Base-by-base conservation (phyloP, 2,888 invertebrate species). In the Pycnomerus fuliginosus region DNA sequence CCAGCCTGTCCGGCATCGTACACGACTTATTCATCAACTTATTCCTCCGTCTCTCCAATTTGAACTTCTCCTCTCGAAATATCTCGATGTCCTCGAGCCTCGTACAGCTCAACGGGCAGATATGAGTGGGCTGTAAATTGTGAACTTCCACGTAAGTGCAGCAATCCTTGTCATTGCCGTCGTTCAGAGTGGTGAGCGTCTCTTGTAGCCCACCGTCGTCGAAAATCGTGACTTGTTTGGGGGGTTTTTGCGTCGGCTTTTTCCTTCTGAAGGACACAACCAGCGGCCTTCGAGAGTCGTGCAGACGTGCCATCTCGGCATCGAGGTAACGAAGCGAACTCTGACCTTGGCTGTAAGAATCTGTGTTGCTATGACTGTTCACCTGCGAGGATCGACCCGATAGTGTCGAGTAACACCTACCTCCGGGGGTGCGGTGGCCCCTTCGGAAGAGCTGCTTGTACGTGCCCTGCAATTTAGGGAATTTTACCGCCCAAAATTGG, bases 241-340 rank as follows among this genome's bases (percentile, higher is more conserved):
- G 34, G 31, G 35, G 50, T 58, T 45, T 31, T 16, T 48, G 43
- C 37, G 47, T 29, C 17, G 51, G 45, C 36, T 53, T 61, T 44
- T 64, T 65, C 40, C 67, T 58, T 40, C 68, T 61, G 55, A 72
- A 73, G 25, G 72, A 71, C 33, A 73, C 71, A 27, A 73, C 71
- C 47, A 73, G 52, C 11, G 73, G 73, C 44, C 73, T 54, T 42
- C 65, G 56, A 40, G 69, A 65, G 52, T 68, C 65, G 44, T 62
- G 63, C 40, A 68, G 53, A 52, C 66, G 63, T 45, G 64, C 67
- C 63, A 72, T 66, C 50, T 71, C 71, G 11, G 67, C 65, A 47
- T 72, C 73, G 34, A 71, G 57, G 55, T 69, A 71, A 30, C 72
- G 62, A 14, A 71, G 56, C 15, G 69, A 67, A 43, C 67, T 66